Base-by-base conservation (phyloP, 2,888 invertebrate species). In the Cataglyphis livida region DNA sequence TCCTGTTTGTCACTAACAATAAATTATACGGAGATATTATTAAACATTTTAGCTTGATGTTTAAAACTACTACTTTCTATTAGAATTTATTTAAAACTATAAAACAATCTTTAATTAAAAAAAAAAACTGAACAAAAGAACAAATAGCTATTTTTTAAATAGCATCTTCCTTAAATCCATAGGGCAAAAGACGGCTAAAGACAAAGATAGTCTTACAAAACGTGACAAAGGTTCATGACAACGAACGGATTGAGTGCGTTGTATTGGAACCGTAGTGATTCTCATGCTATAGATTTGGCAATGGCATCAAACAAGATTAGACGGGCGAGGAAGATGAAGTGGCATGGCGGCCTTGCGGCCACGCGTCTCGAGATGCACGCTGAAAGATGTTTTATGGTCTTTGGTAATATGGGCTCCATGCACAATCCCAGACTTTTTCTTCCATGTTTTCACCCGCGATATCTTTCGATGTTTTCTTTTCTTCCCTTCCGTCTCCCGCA, bases 351-450 rank as follows among this genome's bases (percentile, higher is more conserved):
- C 93, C 93, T 94, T 93, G 93, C 89, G 85, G 93, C 92, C 94
- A 94, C 94, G 94, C 93, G 93, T 90, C 93, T 89, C 84, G 76
- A 12, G 41, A 44, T 12, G 41, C 3, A 15, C 0, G 41, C 12
- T 41, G 85, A 88, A 87, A 92, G 90, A 91, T 91, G 90, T 91
- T 93, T 93, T 93, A 92, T 92, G 92, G 91, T 88, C 87, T 86
- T n/a, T 51, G 7, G n/a, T 51, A 51, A 51, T 51, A 51, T n/a
- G 18, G 44, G 15, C 5, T 44, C 18, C 44, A 44, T 44, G 7
- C 0, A 7, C 0, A 51, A 51, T 7, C 2, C n/a, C 12, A 44
- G 41, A 12, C n/a, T n/a, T n/a, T n/a, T n/a, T n/a, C n/a, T 51
- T n/a, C 7, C 4, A 15, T n/a, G 1, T n/a, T 51, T 51, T 51